These are phyloP conservation scores for Dolichotis patagonum DNA, from an alignment of 2,113 vertebrate species.

Conservation along the genomic window DNA sequence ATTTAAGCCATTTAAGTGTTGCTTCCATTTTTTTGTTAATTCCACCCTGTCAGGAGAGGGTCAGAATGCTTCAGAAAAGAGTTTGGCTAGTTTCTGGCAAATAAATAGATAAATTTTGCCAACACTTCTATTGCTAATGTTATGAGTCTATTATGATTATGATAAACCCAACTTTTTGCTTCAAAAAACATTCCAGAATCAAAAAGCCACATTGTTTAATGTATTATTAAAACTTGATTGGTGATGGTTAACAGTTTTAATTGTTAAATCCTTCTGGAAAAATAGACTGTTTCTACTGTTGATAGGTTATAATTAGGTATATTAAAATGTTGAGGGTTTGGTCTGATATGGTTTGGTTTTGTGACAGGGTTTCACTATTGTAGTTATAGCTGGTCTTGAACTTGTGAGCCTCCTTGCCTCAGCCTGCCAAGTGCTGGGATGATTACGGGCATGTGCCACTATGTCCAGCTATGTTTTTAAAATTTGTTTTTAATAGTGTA, in stretches of 20 bases:
- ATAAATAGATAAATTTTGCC: not conserved
- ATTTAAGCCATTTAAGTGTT: not conserved
- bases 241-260: constrained; percentile 43
- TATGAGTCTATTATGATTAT: not conserved
- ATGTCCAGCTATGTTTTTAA: not conserved
- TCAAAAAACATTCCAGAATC: not conserved
- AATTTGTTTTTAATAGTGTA: not conserved
- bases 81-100: not conserved
- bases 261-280: constrained; percentile 28
- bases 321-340: not conserved
- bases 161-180: constrained; percentile 24
- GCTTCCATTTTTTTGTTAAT: not conserved
- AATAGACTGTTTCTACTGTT: not conserved
- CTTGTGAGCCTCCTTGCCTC: not conserved
- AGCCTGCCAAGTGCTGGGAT: not conserved
- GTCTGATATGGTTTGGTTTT: not conserved
- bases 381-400: not conserved
- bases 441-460: not conserved
- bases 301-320: constrained; percentile 21
- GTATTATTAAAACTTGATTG: constrained; percentile 14
- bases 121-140: not conserved
- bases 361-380: not conserved
- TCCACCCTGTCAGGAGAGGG: not conserved
- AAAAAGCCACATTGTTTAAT: constrained; percentile 7
- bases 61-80: not conserved